Percentiles rank a stretch among this genome's conserved stretches.
Conservation (phyloP, 2,113 vertebrate species). For the Anguilla rostrata region DNA sequence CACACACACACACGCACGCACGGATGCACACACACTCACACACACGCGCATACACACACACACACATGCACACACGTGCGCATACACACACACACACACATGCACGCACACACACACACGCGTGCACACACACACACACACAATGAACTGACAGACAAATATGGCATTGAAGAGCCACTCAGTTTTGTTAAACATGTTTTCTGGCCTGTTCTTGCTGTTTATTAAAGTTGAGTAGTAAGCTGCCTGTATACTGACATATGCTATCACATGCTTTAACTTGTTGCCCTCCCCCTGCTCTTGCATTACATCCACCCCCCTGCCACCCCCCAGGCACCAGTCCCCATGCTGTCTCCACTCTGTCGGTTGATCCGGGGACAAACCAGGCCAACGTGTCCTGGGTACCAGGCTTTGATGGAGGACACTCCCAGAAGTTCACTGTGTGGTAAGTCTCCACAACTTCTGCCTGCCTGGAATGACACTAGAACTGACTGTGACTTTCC, state of each 20-base stretch:
- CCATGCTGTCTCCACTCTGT: slow-evolving; percentile 80
- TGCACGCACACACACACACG: too few species aligned
- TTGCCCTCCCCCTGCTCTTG: not conserved
- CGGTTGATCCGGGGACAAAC: slow-evolving; percentile 71
- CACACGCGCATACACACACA: not conserved
- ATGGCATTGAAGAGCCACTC: too few species aligned
- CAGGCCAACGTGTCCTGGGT: slow-evolving; percentile 89
- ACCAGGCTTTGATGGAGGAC: slow-evolving; percentile 91
- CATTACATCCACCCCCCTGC: not conserved
- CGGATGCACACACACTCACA: not conserved
- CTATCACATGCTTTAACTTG: not conserved
- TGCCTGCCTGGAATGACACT: not conserved
- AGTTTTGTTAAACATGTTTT: too few species aligned
- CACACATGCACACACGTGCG: not conserved
- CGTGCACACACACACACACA: too few species aligned
- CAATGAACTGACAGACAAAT: too few species aligned
- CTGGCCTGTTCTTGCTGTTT: too few species aligned
- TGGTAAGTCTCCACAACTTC: slow-evolving; percentile 68
- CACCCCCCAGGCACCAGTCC: slow-evolving; percentile 84
- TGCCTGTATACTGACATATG: not conserved
- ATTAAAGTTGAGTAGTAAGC: not conserved
- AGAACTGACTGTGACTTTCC: slow-evolving; percentile 28
- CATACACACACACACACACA: too few species aligned
- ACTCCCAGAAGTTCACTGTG: slow-evolving; percentile 89
- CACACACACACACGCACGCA: not conserved